These are phyloP conservation scores for Micropterix aruncella DNA, from an alignment of 2,888 invertebrate genomes.

Conservation along the genomic window DNA sequence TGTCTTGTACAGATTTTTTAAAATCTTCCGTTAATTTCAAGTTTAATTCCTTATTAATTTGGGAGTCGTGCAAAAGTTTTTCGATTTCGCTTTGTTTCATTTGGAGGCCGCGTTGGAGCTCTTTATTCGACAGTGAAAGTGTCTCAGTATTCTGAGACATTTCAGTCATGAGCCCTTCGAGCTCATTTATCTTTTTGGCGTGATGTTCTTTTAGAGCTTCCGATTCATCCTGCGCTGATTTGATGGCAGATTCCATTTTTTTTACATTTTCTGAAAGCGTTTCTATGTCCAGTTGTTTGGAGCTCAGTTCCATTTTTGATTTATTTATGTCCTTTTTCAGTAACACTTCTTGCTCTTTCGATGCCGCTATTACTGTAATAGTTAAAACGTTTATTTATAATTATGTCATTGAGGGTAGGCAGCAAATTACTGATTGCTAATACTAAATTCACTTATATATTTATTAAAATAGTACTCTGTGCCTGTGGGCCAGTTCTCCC, in stretches of 20 bases:
- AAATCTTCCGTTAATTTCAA: slow-evolving; percentile 32
- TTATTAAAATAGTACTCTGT: too few species aligned
- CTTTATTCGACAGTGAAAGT: slow-evolving; percentile 27
- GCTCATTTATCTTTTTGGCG: slow-evolving; percentile 30
- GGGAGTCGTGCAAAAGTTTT: slow-evolving; percentile 26
- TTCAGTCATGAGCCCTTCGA: slow-evolving; percentile 30
- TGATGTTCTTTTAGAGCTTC: slow-evolving; percentile 25
- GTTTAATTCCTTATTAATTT: slow-evolving; percentile 23
- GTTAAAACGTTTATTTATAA: slow-evolving; percentile 1
- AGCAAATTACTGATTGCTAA: too few species aligned
- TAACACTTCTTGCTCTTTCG: slow-evolving; percentile 34
- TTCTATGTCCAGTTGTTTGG: slow-evolving; percentile 39
- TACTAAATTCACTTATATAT: too few species aligned
- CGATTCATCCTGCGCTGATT: slow-evolving; percentile 28
- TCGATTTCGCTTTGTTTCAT: slow-evolving; percentile 29
- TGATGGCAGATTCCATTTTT: slow-evolving; percentile 25
- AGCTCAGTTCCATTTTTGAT: slow-evolving; percentile 39
- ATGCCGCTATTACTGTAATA: slow-evolving; percentile 28
- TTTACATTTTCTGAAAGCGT: slow-evolving; percentile 28
- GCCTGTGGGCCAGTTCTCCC: too few species aligned
- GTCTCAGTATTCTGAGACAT: slow-evolving; percentile 29
- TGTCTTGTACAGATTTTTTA: slow-evolving; percentile 35
- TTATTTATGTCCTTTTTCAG: slow-evolving; percentile 37
- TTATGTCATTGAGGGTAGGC: too few species aligned
- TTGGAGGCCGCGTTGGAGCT: slow-evolving; percentile 26